Conservation (phyloP, 2,113 vertebrate genomes). For the Ailuropoda melanoleuca region DNA sequence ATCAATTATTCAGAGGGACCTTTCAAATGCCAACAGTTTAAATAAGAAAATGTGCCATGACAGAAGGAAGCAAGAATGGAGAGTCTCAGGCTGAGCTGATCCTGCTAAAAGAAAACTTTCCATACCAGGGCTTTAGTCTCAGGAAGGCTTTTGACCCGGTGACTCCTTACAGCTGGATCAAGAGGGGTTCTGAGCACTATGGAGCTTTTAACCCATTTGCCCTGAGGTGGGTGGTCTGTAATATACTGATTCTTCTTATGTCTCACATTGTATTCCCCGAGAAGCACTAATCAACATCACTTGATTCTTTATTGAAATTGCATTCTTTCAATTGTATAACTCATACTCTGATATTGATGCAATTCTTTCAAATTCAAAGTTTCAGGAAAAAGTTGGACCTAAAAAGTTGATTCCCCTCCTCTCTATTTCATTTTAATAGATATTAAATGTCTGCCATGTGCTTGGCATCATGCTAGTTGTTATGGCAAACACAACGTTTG, state of each 20-base stretch:
- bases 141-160: not conserved
- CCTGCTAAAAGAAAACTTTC: slow-evolving; percentile 16
- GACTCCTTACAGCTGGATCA: not conserved
- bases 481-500: not conserved
- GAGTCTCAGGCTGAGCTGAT: not conserved
- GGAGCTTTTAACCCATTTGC: not conserved
- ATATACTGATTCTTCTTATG: slow-evolving; percentile 5
- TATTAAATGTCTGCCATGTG: not conserved
- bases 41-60: slow-evolving; percentile 63
- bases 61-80: slow-evolving; percentile 49
- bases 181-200: not conserved
- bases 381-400: not conserved
- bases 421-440: not conserved
- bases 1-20: slow-evolving; percentile 72
- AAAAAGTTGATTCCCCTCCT: not conserved
- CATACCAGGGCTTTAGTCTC: not conserved
- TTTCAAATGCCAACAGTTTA: slow-evolving; percentile 67
- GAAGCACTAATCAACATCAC: not conserved
- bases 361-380: slow-evolving; percentile 25
- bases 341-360: not conserved
- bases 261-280: not conserved
- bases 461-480: not conserved
- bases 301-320: not conserved
- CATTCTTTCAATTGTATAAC: not conserved
- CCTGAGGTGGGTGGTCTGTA: not conserved